These are phyloP conservation scores for Diachasmimorpha longicaudata DNA, from an alignment of 1,140 invertebrate genomes.

Conservation along the genomic window DNA sequence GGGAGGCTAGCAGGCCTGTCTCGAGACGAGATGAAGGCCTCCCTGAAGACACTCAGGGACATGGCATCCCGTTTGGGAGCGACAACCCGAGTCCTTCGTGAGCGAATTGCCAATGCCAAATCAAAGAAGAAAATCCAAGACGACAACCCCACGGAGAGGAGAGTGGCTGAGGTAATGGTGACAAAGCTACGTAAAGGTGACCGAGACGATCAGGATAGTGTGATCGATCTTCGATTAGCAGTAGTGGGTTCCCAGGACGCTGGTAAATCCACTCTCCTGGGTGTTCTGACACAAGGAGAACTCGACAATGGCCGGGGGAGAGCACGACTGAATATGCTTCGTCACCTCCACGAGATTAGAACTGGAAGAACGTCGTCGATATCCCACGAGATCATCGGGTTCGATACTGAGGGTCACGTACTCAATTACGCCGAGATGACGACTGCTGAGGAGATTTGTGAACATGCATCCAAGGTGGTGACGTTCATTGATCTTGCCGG, in stretches of 20 bases:
- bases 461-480: conserved; percentile 87
- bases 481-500: conserved; percentile 97
- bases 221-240: conserved; percentile 85
- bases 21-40: conserved; percentile 80
- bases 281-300: conserved; percentile 92
- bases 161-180: conserved; percentile 87
- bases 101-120: conserved; percentile 62
- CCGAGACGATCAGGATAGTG: conserved; percentile 86
- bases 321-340: conserved; percentile 93
- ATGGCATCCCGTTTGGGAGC: conserved; percentile 89
- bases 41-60: conserved; percentile 78
- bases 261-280: conserved; percentile 89
- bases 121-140: conserved; percentile 52
- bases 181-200: conserved; percentile 80
- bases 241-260: conserved; percentile 93
- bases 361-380: conserved; percentile 96
- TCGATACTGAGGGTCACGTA: conserved; percentile 75
- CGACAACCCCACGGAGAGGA: conserved; percentile 40
- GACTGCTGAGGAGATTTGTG: conserved; percentile 94
- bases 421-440: conserved; percentile 88
- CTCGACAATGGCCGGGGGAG: conserved; percentile 94
- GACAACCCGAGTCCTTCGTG: conserved; percentile 74
- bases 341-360: conserved; percentile 96
- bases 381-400: conserved; percentile 95
- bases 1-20: conserved; percentile 84